Evolutionary conservation across 1,140 invertebrate genomes (phyloP).

Genomic region (Brachionus rubens): DNA sequence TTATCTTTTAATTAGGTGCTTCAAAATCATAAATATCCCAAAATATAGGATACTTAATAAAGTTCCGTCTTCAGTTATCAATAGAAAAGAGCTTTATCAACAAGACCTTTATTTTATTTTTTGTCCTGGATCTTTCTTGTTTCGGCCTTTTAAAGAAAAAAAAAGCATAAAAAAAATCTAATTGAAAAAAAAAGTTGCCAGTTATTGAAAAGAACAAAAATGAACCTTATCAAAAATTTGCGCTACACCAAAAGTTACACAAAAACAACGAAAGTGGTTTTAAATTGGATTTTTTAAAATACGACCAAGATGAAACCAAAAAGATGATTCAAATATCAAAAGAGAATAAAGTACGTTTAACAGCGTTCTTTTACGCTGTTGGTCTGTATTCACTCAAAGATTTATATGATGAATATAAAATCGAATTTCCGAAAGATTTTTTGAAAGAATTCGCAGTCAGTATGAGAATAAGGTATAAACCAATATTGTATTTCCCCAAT

Average conservation of each 20-base stretch:
- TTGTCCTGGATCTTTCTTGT: too few relatives aligned
- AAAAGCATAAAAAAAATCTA: too few relatives aligned
- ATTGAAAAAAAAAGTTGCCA: too few relatives aligned
- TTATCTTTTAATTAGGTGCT: too few relatives aligned
- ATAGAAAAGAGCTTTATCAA: too few relatives aligned
- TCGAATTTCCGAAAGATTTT: slow-evolving; percentile 27
- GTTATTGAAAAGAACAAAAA: neutral
- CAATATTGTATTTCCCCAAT: slow-evolving; percentile 1
- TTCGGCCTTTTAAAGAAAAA: too few relatives aligned
- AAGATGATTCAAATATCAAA: slow-evolving; percentile 2
- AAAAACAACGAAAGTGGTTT: slow-evolving; percentile 1
- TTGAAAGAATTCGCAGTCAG: neutral
- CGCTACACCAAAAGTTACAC: slow-evolving; percentile 5
- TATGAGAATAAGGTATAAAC: slow-evolving; percentile 22
- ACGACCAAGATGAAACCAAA: neutral
- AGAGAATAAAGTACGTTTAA: slow-evolving; percentile 13
- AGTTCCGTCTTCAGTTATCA: too few relatives aligned
- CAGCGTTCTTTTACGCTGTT: slow-evolving; percentile 25
- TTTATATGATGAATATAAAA: slow-evolving; percentile 10
- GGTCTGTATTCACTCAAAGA: slow-evolving; percentile 20
- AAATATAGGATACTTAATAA: too few relatives aligned
- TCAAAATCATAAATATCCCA: too few relatives aligned
- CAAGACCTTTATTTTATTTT: too few relatives aligned
- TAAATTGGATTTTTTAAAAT: slow-evolving; percentile 13
- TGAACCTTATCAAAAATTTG: neutral